These are phyloP conservation scores for Exaiptasia diaphana DNA, from an alignment of 64 coral and sea anemone genomes.

Conservation along the genomic window DNA sequence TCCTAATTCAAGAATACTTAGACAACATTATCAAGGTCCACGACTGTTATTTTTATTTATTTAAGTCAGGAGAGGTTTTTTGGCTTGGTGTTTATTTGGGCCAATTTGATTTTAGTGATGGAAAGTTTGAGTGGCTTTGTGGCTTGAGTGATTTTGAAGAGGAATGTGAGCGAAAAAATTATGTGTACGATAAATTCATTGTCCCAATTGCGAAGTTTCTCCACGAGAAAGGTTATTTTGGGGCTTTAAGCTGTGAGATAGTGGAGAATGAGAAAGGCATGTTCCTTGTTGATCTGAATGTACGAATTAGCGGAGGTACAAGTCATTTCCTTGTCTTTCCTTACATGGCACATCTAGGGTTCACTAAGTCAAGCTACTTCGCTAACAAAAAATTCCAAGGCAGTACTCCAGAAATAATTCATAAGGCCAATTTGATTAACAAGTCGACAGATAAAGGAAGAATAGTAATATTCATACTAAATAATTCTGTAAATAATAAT, in stretches of 20 bases:
- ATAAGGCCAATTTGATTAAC: neutral
- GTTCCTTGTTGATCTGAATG: conserved; percentile 41
- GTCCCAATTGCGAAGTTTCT: conserved; percentile 28
- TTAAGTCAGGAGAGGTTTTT: neutral
- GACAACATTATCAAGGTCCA: conserved; percentile 1
- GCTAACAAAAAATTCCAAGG: neutral
- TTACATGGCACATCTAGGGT: conserved; percentile 18
- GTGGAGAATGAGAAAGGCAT: conserved; percentile 18
- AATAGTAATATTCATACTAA: neutral
- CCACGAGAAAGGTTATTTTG: conserved; percentile 39
- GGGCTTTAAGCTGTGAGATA: conserved; percentile 28
- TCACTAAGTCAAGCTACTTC: neutral
- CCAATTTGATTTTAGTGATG: neutral
- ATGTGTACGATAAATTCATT: conserved; percentile 35
- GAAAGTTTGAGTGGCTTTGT: neutral
- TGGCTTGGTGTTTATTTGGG: conserved; percentile 27
- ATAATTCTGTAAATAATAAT: too few species aligned
- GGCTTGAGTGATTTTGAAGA: conserved; percentile 22
- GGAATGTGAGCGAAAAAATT: neutral
- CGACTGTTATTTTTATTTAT: conserved; percentile 41
- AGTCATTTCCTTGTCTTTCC: conserved; percentile 5
- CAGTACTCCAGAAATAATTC: neutral
- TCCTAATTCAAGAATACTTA: conserved; percentile 12
- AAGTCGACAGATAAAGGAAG: neutral
- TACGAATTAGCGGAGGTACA: conserved; percentile 37